Evolutionary conservation across 1,140 invertebrate genomes (phyloP).

Genomic region (Bombus confusus): DNA sequence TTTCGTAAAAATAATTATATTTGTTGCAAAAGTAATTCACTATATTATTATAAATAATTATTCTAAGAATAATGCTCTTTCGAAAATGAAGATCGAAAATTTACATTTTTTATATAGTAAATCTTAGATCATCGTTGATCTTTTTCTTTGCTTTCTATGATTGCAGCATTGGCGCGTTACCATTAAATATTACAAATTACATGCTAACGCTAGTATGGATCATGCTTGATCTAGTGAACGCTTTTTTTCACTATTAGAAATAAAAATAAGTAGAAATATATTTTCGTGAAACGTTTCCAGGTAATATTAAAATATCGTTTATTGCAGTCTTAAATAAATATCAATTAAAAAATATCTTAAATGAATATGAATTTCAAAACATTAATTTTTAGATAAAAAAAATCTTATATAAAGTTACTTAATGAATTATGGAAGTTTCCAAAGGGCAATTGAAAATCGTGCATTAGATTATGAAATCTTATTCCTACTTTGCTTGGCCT

Average conservation of each 20-base stretch:
- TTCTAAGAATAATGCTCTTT: background rate
- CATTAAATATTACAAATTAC: background rate
- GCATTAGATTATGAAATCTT: slow-evolving; percentile 35
- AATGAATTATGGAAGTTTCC: background rate
- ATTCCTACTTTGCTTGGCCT: slow-evolving; percentile 14
- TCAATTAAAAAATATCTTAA: background rate
- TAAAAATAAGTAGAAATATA: background rate
- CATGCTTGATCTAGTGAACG: background rate
- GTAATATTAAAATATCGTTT: background rate
- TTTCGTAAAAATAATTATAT: background rate
- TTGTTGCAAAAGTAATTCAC: too few relatives aligned
- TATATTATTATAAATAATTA: too few relatives aligned
- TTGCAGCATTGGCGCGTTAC: background rate
- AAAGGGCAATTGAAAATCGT: background rate
- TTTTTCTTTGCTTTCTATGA: background rate
- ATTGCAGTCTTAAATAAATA: background rate
- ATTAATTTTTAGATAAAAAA: background rate
- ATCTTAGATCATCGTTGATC: background rate
- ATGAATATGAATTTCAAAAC: background rate
- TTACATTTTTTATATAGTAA: background rate
- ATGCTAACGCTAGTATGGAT: too few relatives aligned
- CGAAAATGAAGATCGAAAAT: background rate
- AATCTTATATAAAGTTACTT: background rate
- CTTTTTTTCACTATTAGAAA: too few relatives aligned
- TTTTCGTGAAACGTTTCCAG: background rate